Base-by-base conservation (phyloP, 2,113 vertebrate genomes). In the Pleuronectes platessa region DNA sequence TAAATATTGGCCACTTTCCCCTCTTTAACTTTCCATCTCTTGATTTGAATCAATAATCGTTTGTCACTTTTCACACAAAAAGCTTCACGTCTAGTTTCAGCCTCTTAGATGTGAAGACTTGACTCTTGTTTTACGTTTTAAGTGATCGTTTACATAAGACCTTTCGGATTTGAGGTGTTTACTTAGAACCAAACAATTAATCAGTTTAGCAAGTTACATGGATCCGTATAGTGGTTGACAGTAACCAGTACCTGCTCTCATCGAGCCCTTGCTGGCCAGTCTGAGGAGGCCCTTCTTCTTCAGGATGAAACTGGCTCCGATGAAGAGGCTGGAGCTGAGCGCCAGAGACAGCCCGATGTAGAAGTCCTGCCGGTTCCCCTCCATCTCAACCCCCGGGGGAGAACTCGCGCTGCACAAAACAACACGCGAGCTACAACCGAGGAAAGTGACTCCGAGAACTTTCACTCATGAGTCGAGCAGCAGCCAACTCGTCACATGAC, bases 281-380 rank as follows among this genome's bases (percentile, higher is more conserved):
- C 94, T 92, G 64, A 97, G 90, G 54, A 97, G 91, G 23, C 94
- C 95, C 86, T 96, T 96, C 91, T 97, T 96, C 88, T 96, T 96
- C 71, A 96, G 89, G 27, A 96, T 94, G 85, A 96, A 96, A 71
- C 95, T 96, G 4, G 80, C 21, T 0, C 95, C 96, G 83, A 95
- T 96, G 68, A 96, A 96, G 27, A 90, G 51, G 71, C 95, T 95
- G 62, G 95, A 96, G 68, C 89, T 90, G 63, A 96, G 61, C 4
- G 94, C 95, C 70, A 96, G 90, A 0, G 76, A 92, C 37, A 97
- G 88, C 20, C 95, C 96, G 54, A 93, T 88, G 80, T 93, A 95
- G 74, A 97, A 96, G 11, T 94, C 89, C 24, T 61, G 0, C 5
- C 82, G 88, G 58, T 84, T 85, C 42, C 69, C 81, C 12, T 94